Conservation (phyloP, 2,797 vertebrate species). For the Hyperoplus lanceolatus region DNA sequence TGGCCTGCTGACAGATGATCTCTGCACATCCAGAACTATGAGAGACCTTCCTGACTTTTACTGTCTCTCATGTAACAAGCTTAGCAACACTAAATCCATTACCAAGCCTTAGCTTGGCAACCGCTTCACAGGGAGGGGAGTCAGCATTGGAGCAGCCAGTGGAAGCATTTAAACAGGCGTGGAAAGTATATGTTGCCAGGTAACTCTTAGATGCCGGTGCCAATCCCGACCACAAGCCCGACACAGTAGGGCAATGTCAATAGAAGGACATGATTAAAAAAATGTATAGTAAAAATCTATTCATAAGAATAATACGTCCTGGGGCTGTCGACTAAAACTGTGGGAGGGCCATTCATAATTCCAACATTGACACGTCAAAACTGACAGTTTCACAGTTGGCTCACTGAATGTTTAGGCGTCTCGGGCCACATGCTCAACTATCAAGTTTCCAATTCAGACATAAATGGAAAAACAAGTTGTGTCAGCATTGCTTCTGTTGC, state of each 20-base stretch:
- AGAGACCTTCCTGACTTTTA: conserved; percentile 52
- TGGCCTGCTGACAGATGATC: background rate
- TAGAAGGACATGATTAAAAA: background rate
- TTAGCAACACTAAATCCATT: conserved; percentile 80
- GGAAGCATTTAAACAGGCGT: conserved; percentile 63
- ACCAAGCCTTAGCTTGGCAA: conserved; percentile 74
- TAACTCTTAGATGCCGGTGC: conserved; percentile 48
- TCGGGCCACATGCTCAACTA: conserved; percentile 5
- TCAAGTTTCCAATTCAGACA: conserved; percentile 48
- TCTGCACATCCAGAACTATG: conserved; percentile 34
- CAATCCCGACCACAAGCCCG: conserved; percentile 22
- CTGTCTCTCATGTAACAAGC: conserved; percentile 72
- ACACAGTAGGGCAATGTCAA: conserved; percentile 4
- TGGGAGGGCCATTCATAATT: background rate
- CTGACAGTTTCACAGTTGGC: background rate
- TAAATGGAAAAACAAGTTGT: conserved; percentile 22
- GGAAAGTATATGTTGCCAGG: conserved; percentile 59
- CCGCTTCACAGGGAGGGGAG: conserved; percentile 48
- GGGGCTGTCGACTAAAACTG: background rate
- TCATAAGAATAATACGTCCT: background rate
- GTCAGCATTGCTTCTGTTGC: conserved; percentile 36
- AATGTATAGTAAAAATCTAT: too few relatives aligned
- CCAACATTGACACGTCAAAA: background rate
- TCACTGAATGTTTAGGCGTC: background rate
- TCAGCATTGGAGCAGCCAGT: background rate